Evolutionary conservation across 64 coral and sea anemone species (phyloP), one percentile per base, ranked within the genome.

Genomic region (Pocillopora damicornis): DNA sequence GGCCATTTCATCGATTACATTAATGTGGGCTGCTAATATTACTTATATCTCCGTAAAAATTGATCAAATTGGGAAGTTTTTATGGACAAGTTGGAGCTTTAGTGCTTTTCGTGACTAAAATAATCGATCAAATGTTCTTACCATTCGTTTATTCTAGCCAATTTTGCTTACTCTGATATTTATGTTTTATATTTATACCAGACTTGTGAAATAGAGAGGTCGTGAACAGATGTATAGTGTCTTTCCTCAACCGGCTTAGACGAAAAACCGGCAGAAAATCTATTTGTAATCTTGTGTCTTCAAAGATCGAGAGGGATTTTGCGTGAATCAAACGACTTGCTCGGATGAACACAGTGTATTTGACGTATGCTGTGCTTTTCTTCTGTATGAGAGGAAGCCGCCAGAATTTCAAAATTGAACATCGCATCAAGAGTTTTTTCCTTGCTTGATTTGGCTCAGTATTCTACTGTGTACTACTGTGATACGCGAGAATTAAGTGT

Each of bases 1-100:
- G 81, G 64, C 81, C 81, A 85, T 85, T 85, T 65, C 45, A 67
- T 35, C 22, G 25, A 81, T 81, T 81, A 36, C 59, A 45, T 82
- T 82, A 82, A 84, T 26, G 22, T 79, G 77, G 77, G 14, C 16
- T 25, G n/a, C 22, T 59, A 79, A 23, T 67, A 15, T 85, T 26
- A 81, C 37, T 26, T 16, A 81, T 10, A 63, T 63, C 22, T 9
- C 60, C 23, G 4, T 38, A 35, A 63, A 26, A 64, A 59, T 26
- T 11, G 5, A 10, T 34, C 11, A 57, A 57, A 85, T 1, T 26
- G 38, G 20, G 11, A 10, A 65, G 57, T 56, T 23, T 25, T 15
- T 25, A 57, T 1, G 20, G 13, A 13, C 11, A 58, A 16, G 9
- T 61, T 18, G 2, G 77, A 56, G 18, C 75, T 16, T 3, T 60